Evolutionary conservation across 2,113 vertebrate species (phyloP).

Genomic region (Toxostoma redivivum): DNA sequence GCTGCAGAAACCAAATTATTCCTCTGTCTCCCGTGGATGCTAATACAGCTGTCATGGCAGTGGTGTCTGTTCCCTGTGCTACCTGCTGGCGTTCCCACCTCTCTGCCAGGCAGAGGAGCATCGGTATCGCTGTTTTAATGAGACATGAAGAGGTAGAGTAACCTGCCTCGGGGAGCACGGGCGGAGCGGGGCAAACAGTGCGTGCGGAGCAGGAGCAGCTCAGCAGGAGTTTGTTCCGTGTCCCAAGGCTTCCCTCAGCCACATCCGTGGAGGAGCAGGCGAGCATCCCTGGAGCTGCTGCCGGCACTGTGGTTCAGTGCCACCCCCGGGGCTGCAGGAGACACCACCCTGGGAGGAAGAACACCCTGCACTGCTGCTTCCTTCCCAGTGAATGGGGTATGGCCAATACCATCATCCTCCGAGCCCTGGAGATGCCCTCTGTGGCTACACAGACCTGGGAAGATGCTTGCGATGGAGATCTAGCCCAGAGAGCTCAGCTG

Average conservation of each 20-base stretch:
- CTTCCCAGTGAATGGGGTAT: accelerated
- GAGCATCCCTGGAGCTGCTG: neutral
- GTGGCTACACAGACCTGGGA: accelerated
- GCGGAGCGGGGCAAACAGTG: neutral
- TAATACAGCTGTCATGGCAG: neutral
- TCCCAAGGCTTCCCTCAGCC: neutral
- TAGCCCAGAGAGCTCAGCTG: neutral
- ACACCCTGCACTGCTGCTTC: neutral
- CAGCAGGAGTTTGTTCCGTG: neutral
- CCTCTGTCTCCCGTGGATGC: neutral
- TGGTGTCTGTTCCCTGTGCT: neutral
- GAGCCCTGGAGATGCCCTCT: accelerated
- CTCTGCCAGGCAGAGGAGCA: neutral
- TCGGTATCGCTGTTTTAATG: neutral
- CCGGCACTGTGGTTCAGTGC: neutral
- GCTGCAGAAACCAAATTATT: neutral
- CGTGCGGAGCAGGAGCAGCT: accelerated
- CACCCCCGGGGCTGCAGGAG: neutral
- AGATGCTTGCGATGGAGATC: accelerated
- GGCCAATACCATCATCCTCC: accelerated
- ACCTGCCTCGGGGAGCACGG: neutral
- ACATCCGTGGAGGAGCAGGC: accelerated
- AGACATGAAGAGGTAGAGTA: neutral
- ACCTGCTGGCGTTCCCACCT: neutral
- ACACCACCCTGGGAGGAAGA: neutral